Evolutionary conservation across 2,888 invertebrate species (phyloP).

Genomic region (Galerucella nymphaeae): DNA sequence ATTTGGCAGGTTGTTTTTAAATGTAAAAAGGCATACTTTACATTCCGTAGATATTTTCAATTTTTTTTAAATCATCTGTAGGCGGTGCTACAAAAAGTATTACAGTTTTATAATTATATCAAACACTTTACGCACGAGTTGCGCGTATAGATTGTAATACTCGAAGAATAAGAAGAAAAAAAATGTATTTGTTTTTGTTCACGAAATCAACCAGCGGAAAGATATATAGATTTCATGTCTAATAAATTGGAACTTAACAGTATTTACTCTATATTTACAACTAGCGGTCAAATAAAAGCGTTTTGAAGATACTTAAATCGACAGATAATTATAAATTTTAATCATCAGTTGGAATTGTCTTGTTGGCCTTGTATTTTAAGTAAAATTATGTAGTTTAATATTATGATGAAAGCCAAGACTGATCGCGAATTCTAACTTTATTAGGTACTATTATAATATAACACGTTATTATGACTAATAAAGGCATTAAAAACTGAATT

Average conservation of each 20-base stretch:
- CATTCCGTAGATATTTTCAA: too few relatives aligned
- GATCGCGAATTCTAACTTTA: background rate
- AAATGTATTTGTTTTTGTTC: background rate
- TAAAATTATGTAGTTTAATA: background rate
- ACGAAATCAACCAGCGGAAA: background rate
- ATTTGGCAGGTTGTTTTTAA: too few relatives aligned
- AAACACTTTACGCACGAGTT: background rate
- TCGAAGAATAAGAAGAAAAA: background rate
- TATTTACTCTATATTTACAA: conserved; percentile 4
- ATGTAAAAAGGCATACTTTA: too few relatives aligned
- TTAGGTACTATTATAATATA: background rate
- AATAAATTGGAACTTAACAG: conserved; percentile 6
- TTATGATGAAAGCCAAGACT: background rate
- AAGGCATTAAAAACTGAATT: background rate
- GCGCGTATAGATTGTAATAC: background rate
- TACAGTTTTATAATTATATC: too few relatives aligned
- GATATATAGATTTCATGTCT: conserved; percentile 4
- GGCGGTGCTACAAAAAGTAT: too few relatives aligned
- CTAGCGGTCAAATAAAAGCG: background rate
- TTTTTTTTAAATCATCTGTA: too few relatives aligned
- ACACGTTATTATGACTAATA: conserved; percentile 6
- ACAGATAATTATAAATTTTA: background rate
- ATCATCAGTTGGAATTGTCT: background rate
- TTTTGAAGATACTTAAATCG: conserved; percentile 1
- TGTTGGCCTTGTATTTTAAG: background rate